Evolutionary conservation across 2,888 invertebrate genomes (phyloP).

Genomic region (Apamea crenata): DNA sequence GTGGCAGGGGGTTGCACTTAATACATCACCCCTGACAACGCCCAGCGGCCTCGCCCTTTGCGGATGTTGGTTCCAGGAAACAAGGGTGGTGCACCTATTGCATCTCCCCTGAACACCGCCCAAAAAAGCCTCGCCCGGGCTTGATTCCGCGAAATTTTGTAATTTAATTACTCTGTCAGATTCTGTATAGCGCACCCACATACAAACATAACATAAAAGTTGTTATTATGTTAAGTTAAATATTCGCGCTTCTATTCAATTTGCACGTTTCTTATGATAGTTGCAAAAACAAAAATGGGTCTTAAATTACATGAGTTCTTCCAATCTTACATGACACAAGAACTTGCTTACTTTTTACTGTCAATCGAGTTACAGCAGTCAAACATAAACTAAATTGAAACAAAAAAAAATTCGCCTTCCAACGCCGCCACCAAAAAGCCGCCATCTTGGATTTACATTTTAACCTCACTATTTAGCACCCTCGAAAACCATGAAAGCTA

Average conservation of each 20-base stretch:
- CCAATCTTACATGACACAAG: background rate
- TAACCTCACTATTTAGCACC: background rate
- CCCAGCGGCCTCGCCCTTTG: conserved; percentile 38
- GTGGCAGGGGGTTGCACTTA: conserved; percentile 36
- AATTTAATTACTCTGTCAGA: background rate
- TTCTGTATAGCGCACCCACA: background rate
- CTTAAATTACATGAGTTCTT: background rate
- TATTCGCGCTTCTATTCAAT: background rate
- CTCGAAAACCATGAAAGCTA: background rate
- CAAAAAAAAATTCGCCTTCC: background rate
- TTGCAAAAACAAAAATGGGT: background rate
- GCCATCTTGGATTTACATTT: background rate
- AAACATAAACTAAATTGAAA: background rate
- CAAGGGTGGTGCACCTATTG: conserved; percentile 42
- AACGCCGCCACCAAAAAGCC: no score
- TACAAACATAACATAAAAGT: background rate
- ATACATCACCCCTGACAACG: conserved; percentile 29
- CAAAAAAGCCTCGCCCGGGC: background rate
- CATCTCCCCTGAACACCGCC: conserved; percentile 18
- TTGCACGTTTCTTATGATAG: background rate
- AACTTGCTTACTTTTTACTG: background rate
- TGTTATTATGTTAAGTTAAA: background rate
- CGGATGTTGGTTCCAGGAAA: background rate
- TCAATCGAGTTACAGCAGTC: background rate
- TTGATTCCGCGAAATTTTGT: background rate